Conservation (phyloP, 2,888 invertebrate species). For the Helicoverpa assulta region DNA sequence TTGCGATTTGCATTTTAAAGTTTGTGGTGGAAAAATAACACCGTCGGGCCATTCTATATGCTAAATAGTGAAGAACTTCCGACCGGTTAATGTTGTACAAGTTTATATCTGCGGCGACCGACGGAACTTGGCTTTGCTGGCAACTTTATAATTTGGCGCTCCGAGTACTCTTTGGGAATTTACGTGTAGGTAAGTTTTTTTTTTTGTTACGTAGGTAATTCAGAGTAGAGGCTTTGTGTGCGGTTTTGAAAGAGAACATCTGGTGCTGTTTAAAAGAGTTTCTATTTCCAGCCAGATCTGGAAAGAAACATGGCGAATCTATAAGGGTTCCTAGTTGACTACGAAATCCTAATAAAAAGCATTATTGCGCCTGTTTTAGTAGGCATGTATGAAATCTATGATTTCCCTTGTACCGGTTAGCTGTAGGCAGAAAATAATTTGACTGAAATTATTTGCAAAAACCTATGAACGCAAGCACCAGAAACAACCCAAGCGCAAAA, state of each 20-base stretch:
- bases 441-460: too few relatives aligned
- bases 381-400: too few relatives aligned
- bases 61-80: conserved; percentile 75
- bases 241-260: conserved; percentile 32
- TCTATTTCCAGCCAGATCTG: neutral
- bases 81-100: conserved; percentile 70
- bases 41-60: conserved; percentile 76
- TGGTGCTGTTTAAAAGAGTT: conserved; percentile 12
- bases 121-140: conserved; percentile 52
- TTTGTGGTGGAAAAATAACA: conserved; percentile 77
- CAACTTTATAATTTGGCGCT: conserved; percentile 57
- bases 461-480: too few relatives aligned
- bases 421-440: too few relatives aligned
- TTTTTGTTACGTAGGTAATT: conserved; percentile 31
- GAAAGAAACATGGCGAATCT: neutral
- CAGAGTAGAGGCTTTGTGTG: conserved; percentile 14
- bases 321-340: too few relatives aligned
- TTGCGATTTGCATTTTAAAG: conserved; percentile 80
- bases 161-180: conserved; percentile 42
- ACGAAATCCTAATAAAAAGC: neutral
- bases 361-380: too few relatives aligned
- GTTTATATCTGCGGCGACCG: conserved; percentile 68
- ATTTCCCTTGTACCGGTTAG: too few relatives aligned
- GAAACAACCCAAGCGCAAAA: too few relatives aligned
- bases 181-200: conserved; percentile 32